Evolutionary conservation across 1,140 invertebrate species (phyloP), one percentile per base, ranked within the genome.

Genomic region (Drosophila malerkotliana): DNA sequence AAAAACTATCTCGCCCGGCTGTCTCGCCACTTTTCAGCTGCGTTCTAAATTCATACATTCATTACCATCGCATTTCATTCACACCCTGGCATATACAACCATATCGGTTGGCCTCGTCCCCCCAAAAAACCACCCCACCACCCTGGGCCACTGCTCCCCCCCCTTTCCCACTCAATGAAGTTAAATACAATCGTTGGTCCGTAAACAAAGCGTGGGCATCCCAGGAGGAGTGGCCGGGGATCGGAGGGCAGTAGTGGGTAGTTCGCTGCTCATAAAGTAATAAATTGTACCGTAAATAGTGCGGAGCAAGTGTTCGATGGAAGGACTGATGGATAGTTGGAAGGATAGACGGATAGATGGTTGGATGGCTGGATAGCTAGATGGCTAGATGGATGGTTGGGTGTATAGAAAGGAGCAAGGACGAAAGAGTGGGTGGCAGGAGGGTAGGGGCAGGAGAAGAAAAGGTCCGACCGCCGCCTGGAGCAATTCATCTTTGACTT

Each of bases 231-330:
- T 37, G 26, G 24, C 3, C 7, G 51, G 30, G 9, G 44, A 47
- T 24, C 8, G 7, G 37, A 24, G 26, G 47, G 26, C 26, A n/a
- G 37, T 39, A 24, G 18, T 48, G 26, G 49, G 28, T 72, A 79
- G 75, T 79, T 90, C 48, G 37, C 69, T 76, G 78, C 79, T 83
- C 88, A 90, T 83, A 90, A 90, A 90, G 87, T 90, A 90, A 90
- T 90, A 90, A 90, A 90, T 90, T 81, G 84, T 90, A 88, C 66
- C 83, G 73, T 87, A 88, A 87, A 87, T 87, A 87, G 83, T 87
- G 83, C 74, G 81, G 77, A 74, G 64, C 74, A 78, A 87, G 73
- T 81, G 82, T 88, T 69, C 75, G 67, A 83, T 69, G 57, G 44
- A 58, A 41, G 52, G 56, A 76, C 53, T 57, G 41, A 56, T 62